Base-by-base conservation (phyloP, 2,797 vertebrate species). In the Sciurus carolinensis region DNA sequence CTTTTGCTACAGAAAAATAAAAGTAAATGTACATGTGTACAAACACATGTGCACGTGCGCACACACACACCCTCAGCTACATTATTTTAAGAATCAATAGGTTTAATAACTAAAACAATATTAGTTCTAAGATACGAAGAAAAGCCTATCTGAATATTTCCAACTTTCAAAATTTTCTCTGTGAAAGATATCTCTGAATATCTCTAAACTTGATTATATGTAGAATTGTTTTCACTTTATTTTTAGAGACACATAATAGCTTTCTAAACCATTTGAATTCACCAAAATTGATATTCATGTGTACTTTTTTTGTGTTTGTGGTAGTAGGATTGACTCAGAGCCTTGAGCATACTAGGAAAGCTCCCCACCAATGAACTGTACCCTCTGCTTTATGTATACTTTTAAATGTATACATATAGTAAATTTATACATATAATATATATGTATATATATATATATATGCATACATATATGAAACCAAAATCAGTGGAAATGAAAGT, bases 1-100 rank as follows among this genome's bases (percentile, higher is more conserved):
- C 18, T 89, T 96, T 89, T 91, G 14, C 11, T 81, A 59, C 30
- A 52, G 26, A 82, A 91, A 39, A 91, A 90, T 91, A 84, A 76
- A 83, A 80, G 44, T 28, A 73, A 52, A 39, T 88, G 7, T 57
- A 50, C 44, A 62, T 24, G 14, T 5, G 82, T 33, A 76, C 26
- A 92, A 28, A 52, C 14, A 64, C 39, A 64, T 3, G 17, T 39
- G 39, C 9, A 86, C 42, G 72, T 20, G 88, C 39, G 39, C 24
- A 64, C 57, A 71, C 6, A 22, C 7, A 47, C 10, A 80, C 20
- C 30, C 22, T 15, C 13, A 82, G 0, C 3, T 79, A 22, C 5
- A 11, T 47, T 86, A 72, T 64, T 22, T 76, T 54, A 85, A 26
- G 30, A 88, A 18, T 36, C 22, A n/a, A 2, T 81, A 72, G 12